Percentiles rank a stretch among this genome's conserved stretches.
These are phyloP conservation scores for Rhinogobio ventralis DNA, from an alignment of 2,797 vertebrate genomes.

Conservation along the genomic window DNA sequence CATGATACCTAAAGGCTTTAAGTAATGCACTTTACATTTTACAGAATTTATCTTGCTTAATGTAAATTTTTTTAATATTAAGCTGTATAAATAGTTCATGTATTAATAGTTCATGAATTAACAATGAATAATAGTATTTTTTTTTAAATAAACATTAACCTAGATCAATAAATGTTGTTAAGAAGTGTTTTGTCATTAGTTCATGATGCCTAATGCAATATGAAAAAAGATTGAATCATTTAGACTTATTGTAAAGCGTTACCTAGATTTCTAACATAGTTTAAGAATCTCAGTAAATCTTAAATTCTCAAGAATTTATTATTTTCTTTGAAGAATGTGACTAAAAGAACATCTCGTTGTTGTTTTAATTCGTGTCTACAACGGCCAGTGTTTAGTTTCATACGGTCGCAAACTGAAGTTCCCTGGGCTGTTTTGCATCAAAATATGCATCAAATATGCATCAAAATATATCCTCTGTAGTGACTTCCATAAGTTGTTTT, in stretches of 20 bases:
- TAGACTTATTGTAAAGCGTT: too few species aligned
- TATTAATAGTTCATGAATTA: background rate
- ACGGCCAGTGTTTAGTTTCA: background rate
- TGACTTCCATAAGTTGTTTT: slow-evolving; percentile 3
- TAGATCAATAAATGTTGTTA: background rate
- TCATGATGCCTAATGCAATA: background rate
- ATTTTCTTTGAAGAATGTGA: background rate
- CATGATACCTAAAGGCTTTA: background rate
- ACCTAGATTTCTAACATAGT: background rate
- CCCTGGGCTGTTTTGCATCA: slow-evolving; percentile 2
- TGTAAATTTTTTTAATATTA: background rate
- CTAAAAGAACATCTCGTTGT: background rate
- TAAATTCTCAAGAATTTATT: background rate
- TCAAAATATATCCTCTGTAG: background rate
- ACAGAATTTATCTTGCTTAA: background rate
- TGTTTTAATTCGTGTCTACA: background rate
- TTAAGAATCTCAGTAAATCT: background rate
- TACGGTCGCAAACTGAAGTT: background rate
- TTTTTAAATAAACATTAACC: background rate
- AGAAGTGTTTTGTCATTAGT: background rate
- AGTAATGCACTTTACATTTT: background rate
- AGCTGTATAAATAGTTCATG: background rate
- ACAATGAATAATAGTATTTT: background rate
- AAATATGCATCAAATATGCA: slow-evolving; percentile 12
- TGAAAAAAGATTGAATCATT: too few species aligned